Evolutionary conservation across 1,140 invertebrate species (phyloP).

Genomic region (Trichonephila inaurata): DNA sequence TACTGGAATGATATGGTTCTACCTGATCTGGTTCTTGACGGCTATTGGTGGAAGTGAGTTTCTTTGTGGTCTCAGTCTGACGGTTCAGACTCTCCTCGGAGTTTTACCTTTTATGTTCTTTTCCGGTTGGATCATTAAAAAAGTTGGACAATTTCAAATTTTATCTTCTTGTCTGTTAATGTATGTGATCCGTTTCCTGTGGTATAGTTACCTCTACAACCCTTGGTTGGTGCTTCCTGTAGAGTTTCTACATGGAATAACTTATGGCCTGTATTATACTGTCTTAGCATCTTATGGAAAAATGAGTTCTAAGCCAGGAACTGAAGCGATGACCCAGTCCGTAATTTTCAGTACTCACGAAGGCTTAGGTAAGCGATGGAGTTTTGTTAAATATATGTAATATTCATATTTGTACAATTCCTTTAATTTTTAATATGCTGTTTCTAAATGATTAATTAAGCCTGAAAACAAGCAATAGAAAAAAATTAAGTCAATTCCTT

Average conservation of each 20-base stretch:
- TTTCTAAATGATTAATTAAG: too few species aligned
- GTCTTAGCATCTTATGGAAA: constrained; percentile 93
- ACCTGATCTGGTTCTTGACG: constrained; percentile 32
- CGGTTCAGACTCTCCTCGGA: constrained; percentile 89
- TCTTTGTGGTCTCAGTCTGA: neutral
- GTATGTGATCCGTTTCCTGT: constrained; percentile 85
- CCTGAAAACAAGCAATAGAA: too few species aligned
- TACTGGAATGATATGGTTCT: constrained; percentile 16
- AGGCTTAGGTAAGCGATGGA: constrained; percentile 68
- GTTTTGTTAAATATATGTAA: neutral
- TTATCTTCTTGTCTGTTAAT: constrained; percentile 90
- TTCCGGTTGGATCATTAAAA: constrained; percentile 89
- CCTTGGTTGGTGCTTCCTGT: constrained; percentile 89
- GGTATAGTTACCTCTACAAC: constrained; percentile 88
- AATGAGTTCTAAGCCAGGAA: constrained; percentile 88
- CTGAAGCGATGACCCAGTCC: constrained; percentile 81
- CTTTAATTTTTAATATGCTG: too few species aligned
- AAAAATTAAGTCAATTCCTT: too few species aligned
- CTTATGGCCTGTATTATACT: constrained; percentile 93
- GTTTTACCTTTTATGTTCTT: constrained; percentile 94
- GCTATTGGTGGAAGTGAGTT: constrained; percentile 34
- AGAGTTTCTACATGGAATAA: constrained; percentile 92
- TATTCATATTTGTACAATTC: neutral
- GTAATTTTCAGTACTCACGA: constrained; percentile 82
- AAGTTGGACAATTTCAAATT: constrained; percentile 89